Base-by-base conservation (phyloP, 2,888 invertebrate genomes). In the Thelaira solivaga region DNA sequence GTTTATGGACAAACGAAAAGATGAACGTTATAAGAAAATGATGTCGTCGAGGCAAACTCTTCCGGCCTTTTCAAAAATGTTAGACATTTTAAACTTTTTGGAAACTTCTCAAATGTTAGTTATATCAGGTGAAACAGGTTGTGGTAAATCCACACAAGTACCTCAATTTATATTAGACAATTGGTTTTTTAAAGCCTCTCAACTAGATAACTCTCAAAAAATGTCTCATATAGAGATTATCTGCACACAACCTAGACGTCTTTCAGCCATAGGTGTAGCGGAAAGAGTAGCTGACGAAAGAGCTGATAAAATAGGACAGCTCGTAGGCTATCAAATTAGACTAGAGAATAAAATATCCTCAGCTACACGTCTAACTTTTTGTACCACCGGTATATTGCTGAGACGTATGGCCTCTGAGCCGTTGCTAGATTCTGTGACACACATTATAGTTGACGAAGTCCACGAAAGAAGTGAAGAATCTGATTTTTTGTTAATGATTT, bases 111-210 rank as follows among this genome's bases (percentile, higher is more conserved):
- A 91, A 90, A 85, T 88, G 1, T 82, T 88, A 18, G 94, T 96
- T 0, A 93, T 96, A 81, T 94, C 94, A 49, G 96, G 96, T 2
- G 95, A 95, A 86, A 96, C 96, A 0, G 96, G 95, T 0, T 95
- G 95, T 83, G 95, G 95, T 55, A 95, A 95, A 88, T 94, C 94
- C 85, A 94, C 94, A 0, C 94, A 97, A 92, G 94, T 98, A n/a
- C 97, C 97, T 0, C 98, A 98, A 88, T 97, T 95, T 88, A 93
- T 98, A 49, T 87, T 98, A 26, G 98, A 98, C 85, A 92, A 96
- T 76, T 96, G 96, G 93, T 89, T 97, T 59, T 89, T 92, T 31
- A 83, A 83, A 20, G 81, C 84, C 0, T 84, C 84, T 1, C 90
- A 90, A 8, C 87, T 87, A 7, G 84, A 86, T 16, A 80, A 75